These are phyloP conservation scores for Crocidura indochinensis DNA, from an alignment of 2,797 vertebrate species.

Conservation along the genomic window DNA sequence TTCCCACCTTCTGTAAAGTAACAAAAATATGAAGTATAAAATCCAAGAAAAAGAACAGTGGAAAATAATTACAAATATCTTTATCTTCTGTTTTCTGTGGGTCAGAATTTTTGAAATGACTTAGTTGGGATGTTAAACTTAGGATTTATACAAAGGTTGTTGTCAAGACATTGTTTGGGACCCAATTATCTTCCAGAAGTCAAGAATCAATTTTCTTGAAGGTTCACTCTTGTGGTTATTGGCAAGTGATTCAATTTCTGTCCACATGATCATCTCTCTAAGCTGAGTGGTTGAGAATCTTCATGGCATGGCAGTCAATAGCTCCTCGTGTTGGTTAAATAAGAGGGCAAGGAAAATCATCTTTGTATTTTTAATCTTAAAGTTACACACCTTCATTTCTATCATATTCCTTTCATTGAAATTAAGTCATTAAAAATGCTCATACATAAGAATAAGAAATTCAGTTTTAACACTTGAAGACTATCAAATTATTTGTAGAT, in stretches of 20 bases:
- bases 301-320: no score
- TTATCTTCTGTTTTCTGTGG: slow-evolving; percentile 16
- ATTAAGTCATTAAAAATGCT: not conserved
- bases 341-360: not conserved
- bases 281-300: not conserved
- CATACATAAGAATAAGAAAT: not conserved
- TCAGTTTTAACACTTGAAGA: not conserved
- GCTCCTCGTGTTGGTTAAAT: not conserved
- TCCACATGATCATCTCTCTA: not conserved
- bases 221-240: not conserved
- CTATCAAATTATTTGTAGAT: slow-evolving; percentile 23
- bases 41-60: not conserved
- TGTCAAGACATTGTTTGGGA: not conserved
- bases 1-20: not conserved
- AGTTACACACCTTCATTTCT: not conserved
- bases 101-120: not conserved
- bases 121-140: not conserved
- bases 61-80: not conserved
- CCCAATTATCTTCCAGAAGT: not conserved
- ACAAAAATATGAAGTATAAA: not conserved
- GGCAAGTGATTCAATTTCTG: not conserved
- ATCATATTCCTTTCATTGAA: not conserved
- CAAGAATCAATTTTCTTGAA: not conserved
- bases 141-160: not conserved
- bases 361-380: not conserved